phyloP scores from a whole-genome alignment of 2,888 invertebrate genomes.

The Eupithecia subumbrata region DNA sequence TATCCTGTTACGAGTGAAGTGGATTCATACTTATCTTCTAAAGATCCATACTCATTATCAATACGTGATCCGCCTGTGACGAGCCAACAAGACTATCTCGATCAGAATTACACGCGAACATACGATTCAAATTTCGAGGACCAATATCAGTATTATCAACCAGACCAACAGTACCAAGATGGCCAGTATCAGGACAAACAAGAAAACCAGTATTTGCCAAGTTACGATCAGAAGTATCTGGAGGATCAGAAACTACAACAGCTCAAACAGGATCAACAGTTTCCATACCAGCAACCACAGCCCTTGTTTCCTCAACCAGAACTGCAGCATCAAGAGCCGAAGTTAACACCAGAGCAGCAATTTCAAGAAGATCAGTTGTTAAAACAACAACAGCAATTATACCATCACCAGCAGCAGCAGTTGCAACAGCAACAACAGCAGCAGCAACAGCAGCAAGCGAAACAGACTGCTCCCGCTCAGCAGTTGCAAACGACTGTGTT shows the following conservation, averaged over 20 bases:
- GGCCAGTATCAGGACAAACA: constrained; percentile 52
- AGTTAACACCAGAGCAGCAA: constrained; percentile 52
- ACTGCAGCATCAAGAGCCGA: constrained; percentile 54
- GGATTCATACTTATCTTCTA: constrained; percentile 65
- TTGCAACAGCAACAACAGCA: constrained; percentile 60
- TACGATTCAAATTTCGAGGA: constrained; percentile 57
- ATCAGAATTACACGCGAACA: constrained; percentile 60
- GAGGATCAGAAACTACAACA: constrained; percentile 50
- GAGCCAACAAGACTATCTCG: constrained; percentile 65
- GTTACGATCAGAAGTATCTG: constrained; percentile 53
- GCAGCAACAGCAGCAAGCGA: constrained; percentile 67
- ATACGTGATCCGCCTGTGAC: constrained; percentile 67
- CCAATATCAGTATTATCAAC: constrained; percentile 50
- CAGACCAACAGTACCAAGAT: constrained; percentile 55
- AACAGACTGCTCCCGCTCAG: constrained; percentile 69
- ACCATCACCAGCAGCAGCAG: constrained; percentile 57
- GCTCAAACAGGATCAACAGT: constrained; percentile 57
- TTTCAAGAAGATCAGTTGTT: constrained; percentile 50
- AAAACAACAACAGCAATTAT: constrained; percentile 55
- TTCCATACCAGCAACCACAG: constrained; percentile 51
- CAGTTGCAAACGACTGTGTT: constrained; percentile 74
- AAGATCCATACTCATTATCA: constrained; percentile 66
- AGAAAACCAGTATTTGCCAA: constrained; percentile 54
- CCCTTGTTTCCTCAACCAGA: constrained; percentile 50
- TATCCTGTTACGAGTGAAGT: constrained; percentile 70